Percentiles rank a stretch among this genome's conserved stretches.
phyloP scores from a whole-genome alignment of 2,797 vertebrate species.

The Catharus ustulatus region DNA sequence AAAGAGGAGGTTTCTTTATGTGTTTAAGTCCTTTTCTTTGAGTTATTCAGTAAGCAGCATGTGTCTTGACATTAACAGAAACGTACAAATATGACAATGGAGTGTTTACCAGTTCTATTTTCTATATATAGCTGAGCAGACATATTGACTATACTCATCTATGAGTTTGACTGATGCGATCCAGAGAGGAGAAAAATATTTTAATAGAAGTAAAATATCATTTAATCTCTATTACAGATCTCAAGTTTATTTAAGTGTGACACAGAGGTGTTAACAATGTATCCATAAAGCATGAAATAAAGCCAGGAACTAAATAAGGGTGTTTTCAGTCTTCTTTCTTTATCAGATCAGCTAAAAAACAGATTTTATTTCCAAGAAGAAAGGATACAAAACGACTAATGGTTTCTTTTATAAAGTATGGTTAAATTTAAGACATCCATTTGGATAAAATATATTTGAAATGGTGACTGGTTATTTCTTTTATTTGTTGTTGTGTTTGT shows the following conservation, averaged over 20 bases:
- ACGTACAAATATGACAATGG: neutral
- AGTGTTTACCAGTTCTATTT: neutral
- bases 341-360: neutral
- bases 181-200: neutral
- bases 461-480: neutral
- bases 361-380: neutral
- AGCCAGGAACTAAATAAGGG: neutral
- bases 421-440: neutral
- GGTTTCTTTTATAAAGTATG: neutral
- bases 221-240: neutral
- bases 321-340: neutral
- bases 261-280: neutral
- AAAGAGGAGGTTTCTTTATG: neutral
- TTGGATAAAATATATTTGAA: neutral
- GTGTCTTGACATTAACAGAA: neutral
- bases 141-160: neutral
- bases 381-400: neutral
- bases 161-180: neutral
- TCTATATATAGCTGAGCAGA: neutral
- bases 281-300: neutral
- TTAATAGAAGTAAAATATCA: conserved; percentile 6
- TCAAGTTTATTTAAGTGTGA: neutral
- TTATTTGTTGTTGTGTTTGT: neutral
- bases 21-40: neutral
- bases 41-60: neutral